Percentiles rank a stretch among this genome's conserved stretches.
Evolutionary conservation across 2,113 vertebrate species (phyloP).

Genomic region (Cygnus atratus): DNA sequence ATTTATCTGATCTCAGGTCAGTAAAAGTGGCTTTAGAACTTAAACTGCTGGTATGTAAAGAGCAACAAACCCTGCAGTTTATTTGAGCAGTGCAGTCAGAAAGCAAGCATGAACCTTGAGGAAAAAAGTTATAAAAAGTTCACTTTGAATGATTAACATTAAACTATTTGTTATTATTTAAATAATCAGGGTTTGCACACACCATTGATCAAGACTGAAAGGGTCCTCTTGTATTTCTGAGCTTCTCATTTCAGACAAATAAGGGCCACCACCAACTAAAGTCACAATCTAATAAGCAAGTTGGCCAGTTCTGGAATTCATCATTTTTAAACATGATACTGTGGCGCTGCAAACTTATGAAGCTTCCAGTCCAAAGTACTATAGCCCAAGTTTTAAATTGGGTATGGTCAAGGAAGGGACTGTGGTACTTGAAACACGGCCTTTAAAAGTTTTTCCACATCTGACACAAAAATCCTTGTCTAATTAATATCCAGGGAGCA

Average conservation of each 20-base stretch:
- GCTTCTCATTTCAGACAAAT: conserved; percentile 21
- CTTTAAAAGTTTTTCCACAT: background rate
- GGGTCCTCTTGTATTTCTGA: conserved; percentile 20
- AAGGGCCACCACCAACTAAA: background rate
- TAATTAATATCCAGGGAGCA: background rate
- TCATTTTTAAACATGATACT: background rate
- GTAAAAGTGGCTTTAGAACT: conserved; percentile 40
- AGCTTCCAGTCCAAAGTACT: background rate
- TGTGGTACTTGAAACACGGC: background rate
- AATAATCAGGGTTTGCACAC: conserved; percentile 21
- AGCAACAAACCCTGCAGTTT: conserved; percentile 48
- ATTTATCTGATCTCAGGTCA: conserved; percentile 58
- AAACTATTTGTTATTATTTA: conserved; percentile 40
- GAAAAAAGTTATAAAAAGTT: conserved; percentile 5
- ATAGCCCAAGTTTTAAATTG: background rate
- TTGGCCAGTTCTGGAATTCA: background rate
- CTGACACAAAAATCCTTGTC: background rate
- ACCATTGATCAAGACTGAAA: background rate
- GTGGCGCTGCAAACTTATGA: background rate
- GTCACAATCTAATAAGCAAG: background rate
- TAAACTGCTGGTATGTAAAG: conserved; percentile 56
- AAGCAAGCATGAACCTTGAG: background rate
- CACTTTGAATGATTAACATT: conserved; percentile 21
- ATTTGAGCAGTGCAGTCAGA: conserved; percentile 44
- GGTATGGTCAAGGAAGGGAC: background rate